These are phyloP conservation scores for Drosophila limbata DNA, from an alignment of 2,888 invertebrate genomes.

Conservation along the genomic window DNA sequence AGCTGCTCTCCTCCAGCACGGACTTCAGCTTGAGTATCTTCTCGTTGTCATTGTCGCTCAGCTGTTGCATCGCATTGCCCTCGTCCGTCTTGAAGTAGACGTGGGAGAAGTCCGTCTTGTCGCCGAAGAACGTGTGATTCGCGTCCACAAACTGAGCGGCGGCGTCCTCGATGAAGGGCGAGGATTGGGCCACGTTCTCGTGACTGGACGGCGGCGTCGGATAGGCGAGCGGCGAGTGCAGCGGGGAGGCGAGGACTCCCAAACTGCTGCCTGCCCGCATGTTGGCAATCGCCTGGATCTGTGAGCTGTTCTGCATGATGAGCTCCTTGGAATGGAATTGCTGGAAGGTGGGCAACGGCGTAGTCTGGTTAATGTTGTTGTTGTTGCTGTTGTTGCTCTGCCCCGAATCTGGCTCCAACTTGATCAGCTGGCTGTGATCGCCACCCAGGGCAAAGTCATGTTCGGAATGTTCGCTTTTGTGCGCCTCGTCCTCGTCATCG, in stretches of 20 bases:
- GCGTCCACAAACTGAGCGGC: constrained; percentile 82
- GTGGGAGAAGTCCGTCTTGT: constrained; percentile 82
- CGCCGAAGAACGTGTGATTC: constrained; percentile 84
- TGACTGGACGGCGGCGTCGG: constrained; percentile 96
- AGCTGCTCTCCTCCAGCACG: constrained; percentile 83
- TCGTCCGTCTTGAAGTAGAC: constrained; percentile 81
- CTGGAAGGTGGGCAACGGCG: constrained; percentile 92
- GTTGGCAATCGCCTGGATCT: constrained; percentile 81
- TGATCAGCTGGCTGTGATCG: constrained; percentile 61
- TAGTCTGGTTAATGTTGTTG: constrained; percentile 86
- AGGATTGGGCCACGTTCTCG: constrained; percentile 88
- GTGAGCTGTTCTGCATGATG: constrained; percentile 84
- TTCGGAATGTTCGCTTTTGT: constrained; percentile 80
- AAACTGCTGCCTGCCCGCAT: constrained; percentile 84
- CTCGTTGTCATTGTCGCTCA: constrained; percentile 83
- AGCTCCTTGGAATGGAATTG: constrained; percentile 89
- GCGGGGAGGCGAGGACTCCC: constrained; percentile 87
- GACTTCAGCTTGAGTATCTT: constrained; percentile 85
- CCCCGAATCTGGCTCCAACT: constrained; percentile 60
- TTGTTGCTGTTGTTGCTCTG: constrained; percentile 18
- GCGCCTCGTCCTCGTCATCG: constrained; percentile 86
- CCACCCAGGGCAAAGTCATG: constrained; percentile 63
- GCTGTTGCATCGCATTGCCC: constrained; percentile 53
- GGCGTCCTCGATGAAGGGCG: constrained; percentile 85
- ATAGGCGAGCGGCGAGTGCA: constrained; percentile 91